Evolutionary conservation across 2,888 invertebrate genomes (phyloP).

Genomic region (Ptychoptera contaminata): DNA sequence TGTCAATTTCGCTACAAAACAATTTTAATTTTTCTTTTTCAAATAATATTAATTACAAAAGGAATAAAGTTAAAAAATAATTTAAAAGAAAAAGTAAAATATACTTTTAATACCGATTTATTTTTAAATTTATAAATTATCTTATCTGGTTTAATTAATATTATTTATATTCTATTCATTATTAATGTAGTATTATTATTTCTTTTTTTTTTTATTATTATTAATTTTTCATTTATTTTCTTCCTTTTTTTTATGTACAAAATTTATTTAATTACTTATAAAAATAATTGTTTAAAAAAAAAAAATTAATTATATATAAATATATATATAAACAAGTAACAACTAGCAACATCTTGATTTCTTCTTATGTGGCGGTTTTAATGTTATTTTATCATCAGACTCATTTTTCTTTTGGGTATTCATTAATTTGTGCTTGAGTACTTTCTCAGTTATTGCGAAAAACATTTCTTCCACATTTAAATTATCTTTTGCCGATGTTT

Average conservation of each 20-base stretch:
- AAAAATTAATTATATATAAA: not conserved
- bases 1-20: no score
- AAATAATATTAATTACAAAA: no score
- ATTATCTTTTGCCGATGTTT: slow-evolving; percentile 98
- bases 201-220: not conserved
- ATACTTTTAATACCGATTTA: no score
- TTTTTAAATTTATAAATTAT: no score
- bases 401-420: slow-evolving; percentile 27
- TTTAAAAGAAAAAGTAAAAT: no score
- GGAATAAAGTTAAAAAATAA: no score
- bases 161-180: no score
- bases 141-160: no score
- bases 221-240: slow-evolving; percentile 1
- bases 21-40: no score
- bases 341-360: slow-evolving; percentile 28
- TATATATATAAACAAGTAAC: slow-evolving; percentile 3
- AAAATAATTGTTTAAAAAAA: not conserved
- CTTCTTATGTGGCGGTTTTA: slow-evolving; percentile 22
- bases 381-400: slow-evolving; percentile 24
- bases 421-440: slow-evolving; percentile 27
- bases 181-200: no score
- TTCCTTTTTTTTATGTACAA: not conserved
- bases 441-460: slow-evolving; percentile 45
- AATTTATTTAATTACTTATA: not conserved
- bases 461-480: slow-evolving; percentile 97